Evolutionary conservation across 2,113 vertebrate genomes (phyloP).

Genomic region (Chlorocebus sabaeus): DNA sequence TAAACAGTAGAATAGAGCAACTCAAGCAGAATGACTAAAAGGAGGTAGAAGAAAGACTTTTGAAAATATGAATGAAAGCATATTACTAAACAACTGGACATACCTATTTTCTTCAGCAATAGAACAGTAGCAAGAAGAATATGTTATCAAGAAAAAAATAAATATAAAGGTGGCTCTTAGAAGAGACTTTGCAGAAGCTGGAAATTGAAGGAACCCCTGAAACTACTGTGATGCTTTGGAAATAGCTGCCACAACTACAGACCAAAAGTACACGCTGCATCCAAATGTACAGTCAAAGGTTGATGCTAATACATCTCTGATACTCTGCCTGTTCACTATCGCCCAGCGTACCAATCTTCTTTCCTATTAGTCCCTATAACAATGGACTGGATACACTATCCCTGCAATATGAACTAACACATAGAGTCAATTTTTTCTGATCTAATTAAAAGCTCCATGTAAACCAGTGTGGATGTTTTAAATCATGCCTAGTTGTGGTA

Average conservation of each 20-base stretch:
- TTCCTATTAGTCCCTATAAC: neutral
- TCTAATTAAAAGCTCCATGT: neutral
- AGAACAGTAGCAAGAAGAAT: neutral
- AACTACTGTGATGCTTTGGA: constrained; percentile 18
- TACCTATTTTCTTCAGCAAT: neutral
- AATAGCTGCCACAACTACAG: neutral
- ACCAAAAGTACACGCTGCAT: neutral
- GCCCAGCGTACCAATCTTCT: neutral
- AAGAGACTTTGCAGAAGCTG: neutral
- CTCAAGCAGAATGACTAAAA: neutral
- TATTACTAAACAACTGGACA: neutral
- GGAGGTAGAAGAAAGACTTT: neutral
- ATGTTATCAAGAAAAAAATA: neutral
- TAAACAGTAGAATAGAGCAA: neutral
- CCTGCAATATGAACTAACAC: neutral
- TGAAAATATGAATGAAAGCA: neutral
- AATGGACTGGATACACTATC: neutral
- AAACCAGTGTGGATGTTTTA: neutral
- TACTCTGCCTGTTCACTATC: neutral
- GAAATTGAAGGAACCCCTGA: neutral
- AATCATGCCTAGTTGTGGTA: neutral
- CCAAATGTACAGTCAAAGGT: neutral
- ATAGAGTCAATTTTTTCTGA: neutral
- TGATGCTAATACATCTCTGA: neutral
- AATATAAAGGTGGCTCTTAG: neutral